Base-by-base conservation (phyloP, 2,888 invertebrate species). In the Napeogenes sylphis region DNA sequence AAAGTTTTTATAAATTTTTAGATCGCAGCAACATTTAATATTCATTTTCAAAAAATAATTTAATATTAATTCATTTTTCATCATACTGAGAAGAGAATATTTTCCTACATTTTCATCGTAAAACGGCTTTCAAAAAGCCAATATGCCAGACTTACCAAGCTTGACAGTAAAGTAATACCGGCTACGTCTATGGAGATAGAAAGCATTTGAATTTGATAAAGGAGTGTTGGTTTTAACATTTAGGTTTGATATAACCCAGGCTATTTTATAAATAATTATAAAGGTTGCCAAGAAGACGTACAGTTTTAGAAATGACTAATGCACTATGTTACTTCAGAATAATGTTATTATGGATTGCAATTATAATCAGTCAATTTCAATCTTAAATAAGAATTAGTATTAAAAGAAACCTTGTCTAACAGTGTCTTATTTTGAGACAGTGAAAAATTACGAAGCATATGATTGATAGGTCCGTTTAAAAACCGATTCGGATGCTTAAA, bases 381-480 rank as follows among this genome's bases (percentile, higher is more conserved):
- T 38, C 38, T 38, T 38, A 38, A 38, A 38, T 38, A 38, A 42
- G 42, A 42, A 42, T 42, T 42, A 35, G 35, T 35, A 35, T 35
- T 35, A 35, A 35, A 4, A 35, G 35, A 35, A 21, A 21, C 21
- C 42, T 10, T 42, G 42, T 10, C 12, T 42, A 42, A 62, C 45
- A 38, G 53, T 57, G 56, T 68, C 62, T 42, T 42, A 66, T 70
- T 71, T 73, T 71, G 69, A 80, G 85, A 85, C 87, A 80, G 78
- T 87, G 87, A 88, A 85, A 87, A 84, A 88, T 87, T 80, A 78
- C 81, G 72, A 73, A 75, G 74, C 78, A 76, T 74, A 82, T 88
- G 88, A 88, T 88, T 81, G 87, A 88, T 88, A 81, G 78, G 75
- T 73, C 74, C 82, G 82, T 83, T 86, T 72, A 85, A 85, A 85